phyloP scores from a whole-genome alignment of 2,797 vertebrate genomes.

The Clarias laeviceps region DNA sequence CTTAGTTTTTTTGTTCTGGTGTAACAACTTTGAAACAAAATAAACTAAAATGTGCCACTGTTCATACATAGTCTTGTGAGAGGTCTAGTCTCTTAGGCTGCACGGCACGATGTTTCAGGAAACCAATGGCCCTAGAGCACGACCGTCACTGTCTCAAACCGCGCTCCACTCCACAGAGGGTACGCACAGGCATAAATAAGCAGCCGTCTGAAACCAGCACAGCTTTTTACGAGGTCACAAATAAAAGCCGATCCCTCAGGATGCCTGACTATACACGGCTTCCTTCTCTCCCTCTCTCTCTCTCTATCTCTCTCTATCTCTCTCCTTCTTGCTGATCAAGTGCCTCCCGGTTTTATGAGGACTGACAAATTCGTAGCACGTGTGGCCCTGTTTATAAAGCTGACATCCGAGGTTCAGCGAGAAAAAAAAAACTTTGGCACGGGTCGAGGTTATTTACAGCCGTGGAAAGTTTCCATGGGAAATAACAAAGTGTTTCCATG shows the following conservation, averaged over 20 bases:
- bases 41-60: neutral
- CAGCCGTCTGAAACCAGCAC: neutral
- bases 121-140: neutral
- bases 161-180: neutral
- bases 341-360: slow-evolving; percentile 9
- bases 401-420: slow-evolving; percentile 3
- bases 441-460: slow-evolving; percentile 30
- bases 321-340: neutral
- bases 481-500: slow-evolving; percentile 36
- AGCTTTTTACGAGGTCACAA: slow-evolving; percentile 43
- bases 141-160: neutral
- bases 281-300: neutral
- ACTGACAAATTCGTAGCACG: slow-evolving; percentile 12
- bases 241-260: slow-evolving; percentile 28
- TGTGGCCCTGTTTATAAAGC: slow-evolving; percentile 31
- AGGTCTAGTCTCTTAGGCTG: neutral
- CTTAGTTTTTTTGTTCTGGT: neutral
- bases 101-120: neutral
- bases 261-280: slow-evolving; percentile 27
- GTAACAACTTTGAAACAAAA: neutral
- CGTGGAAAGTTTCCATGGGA: slow-evolving; percentile 32
- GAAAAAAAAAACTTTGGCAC: slow-evolving; percentile 3
- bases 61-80: neutral
- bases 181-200: slow-evolving; percentile 26
- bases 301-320: neutral